These are phyloP conservation scores for Oxygymnocypris stewartii DNA, from an alignment of 2,113 vertebrate species.

Conservation along the genomic window DNA sequence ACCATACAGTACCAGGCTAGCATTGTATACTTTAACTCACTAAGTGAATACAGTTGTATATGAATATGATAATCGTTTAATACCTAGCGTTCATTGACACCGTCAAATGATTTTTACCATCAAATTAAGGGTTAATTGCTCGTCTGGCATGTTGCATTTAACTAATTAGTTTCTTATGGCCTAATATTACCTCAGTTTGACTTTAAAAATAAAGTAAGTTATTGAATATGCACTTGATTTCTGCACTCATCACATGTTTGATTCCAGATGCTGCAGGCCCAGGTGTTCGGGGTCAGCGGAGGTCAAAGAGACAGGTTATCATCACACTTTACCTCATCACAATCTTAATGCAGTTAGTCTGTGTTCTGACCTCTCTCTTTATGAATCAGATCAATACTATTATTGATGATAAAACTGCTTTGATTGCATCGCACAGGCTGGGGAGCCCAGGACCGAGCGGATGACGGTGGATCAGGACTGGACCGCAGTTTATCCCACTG, in stretches of 20 bases:
- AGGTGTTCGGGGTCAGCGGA: conserved; percentile 55
- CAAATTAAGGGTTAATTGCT: background rate
- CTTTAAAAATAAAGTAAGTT: no score
- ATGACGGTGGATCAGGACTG: conserved; percentile 93
- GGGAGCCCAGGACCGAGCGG: conserved; percentile 78
- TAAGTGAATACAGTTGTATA: no score
- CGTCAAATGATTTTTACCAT: background rate
- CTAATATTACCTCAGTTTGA: background rate
- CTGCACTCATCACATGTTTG: background rate
- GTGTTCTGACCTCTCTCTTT: background rate
- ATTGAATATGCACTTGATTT: no score
- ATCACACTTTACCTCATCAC: background rate
- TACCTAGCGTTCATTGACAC: background rate
- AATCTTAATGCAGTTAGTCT: background rate
- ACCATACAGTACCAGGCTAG: no score
- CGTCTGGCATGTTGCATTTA: background rate
- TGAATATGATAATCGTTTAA: background rate
- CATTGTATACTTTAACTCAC: no score
- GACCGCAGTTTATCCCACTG: conserved; percentile 88
- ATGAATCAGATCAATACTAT: background rate
- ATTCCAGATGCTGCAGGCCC: conserved; percentile 59
- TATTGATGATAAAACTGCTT: background rate
- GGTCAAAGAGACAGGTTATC: conserved; percentile 63
- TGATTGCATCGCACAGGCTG: conserved; percentile 62
- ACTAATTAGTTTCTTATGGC: background rate